Conservation (phyloP, 2,113 vertebrate genomes). For the Chaenocephalus aceratus region DNA sequence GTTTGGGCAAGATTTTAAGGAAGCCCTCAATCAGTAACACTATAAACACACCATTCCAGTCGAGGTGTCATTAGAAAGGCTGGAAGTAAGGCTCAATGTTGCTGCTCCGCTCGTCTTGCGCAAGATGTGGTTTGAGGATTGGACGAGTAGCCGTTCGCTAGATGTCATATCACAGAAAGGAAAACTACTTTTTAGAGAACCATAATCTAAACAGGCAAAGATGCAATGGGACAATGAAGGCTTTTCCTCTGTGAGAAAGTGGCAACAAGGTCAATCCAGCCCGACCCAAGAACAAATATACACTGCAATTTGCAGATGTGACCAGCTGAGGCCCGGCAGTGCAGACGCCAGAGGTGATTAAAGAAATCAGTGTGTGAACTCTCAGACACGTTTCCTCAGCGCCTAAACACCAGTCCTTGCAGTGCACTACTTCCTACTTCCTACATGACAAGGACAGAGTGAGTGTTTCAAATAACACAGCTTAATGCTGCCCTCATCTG, state of each 20-base stretch:
- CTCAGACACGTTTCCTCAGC: neutral
- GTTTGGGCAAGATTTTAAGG: conserved; percentile 76
- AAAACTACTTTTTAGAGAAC: conserved; percentile 69
- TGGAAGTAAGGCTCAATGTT: conserved; percentile 66
- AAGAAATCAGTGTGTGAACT: neutral
- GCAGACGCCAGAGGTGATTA: conserved; percentile 24
- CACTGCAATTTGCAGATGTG: conserved; percentile 65
- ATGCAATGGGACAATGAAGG: conserved; percentile 65
- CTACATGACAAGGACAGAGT: conserved; percentile 6
- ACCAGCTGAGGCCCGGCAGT: conserved; percentile 32
- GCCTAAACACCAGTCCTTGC: neutral
- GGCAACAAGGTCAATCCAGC: conserved; percentile 67
- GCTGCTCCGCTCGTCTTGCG: conserved; percentile 67
- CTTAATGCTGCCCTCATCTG: conserved; percentile 73
- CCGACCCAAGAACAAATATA: conserved; percentile 69
- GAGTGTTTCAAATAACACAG: conserved; percentile 19
- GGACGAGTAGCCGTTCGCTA: conserved; percentile 68
- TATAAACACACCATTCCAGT: conserved; percentile 79
- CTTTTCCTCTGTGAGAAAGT: conserved; percentile 38
- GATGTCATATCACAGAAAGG: conserved; percentile 67
- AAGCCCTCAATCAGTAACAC: conserved; percentile 79
- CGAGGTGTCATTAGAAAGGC: conserved; percentile 75
- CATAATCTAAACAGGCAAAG: conserved; percentile 73
- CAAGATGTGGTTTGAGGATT: conserved; percentile 77
- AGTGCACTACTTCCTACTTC: neutral